Conservation (phyloP, 2,888 invertebrate species). For the Xanthia icteritia region DNA sequence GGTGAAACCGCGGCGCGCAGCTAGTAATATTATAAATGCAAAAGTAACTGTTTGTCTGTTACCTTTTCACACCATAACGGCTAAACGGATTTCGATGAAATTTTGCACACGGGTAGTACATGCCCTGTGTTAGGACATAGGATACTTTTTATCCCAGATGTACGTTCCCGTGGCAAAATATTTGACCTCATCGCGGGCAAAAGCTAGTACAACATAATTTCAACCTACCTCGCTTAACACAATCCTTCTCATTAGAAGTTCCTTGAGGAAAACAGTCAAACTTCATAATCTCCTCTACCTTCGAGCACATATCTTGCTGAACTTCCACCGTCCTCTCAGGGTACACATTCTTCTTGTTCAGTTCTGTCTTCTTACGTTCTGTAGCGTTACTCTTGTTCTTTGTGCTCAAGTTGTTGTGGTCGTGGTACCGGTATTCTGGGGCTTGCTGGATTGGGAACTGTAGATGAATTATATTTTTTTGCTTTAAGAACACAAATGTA, state of each 20-base stretch:
- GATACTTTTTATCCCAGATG: not conserved
- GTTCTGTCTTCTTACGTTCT: constrained; percentile 75
- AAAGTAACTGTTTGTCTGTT: not conserved
- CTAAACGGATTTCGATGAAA: not conserved
- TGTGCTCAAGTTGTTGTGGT: constrained; percentile 88
- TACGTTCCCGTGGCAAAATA: not conserved
- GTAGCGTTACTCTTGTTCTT: constrained; percentile 84
- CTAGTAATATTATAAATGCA: too few species aligned
- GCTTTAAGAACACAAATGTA: not conserved
- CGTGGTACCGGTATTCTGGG: constrained; percentile 87
- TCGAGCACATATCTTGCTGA: constrained; percentile 83
- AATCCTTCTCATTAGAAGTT: constrained; percentile 87
- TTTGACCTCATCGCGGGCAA: not conserved
- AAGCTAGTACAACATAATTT: not conserved
- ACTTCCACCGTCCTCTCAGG: constrained; percentile 76
- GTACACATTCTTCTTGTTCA: constrained; percentile 78
- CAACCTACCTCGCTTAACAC: constrained; percentile 89
- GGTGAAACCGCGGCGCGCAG: too few species aligned
- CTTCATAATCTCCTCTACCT: constrained; percentile 85
- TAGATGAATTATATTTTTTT: not conserved
- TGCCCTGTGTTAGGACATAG: not conserved
- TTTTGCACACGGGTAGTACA: not conserved
- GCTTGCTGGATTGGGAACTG: constrained; percentile 68
- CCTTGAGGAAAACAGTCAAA: constrained; percentile 94
- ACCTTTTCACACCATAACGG: not conserved